Evolutionary conservation across 2,888 invertebrate genomes (phyloP), one percentile per base, ranked within the genome.

Genomic region (Xestia c-nigrum): DNA sequence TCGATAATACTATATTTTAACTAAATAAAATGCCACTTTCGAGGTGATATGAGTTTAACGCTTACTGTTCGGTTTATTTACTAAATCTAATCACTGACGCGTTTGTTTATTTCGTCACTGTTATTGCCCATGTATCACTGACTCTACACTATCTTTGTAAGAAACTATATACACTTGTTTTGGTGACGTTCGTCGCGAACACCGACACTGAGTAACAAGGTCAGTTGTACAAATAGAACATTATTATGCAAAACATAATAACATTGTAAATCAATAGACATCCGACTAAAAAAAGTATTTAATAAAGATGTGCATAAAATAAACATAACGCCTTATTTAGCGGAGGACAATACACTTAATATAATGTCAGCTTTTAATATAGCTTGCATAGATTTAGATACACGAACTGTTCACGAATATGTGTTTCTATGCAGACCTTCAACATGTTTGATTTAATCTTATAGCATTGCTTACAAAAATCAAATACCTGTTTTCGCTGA

Each of bases 161-260:
- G n/a, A n/a, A n/a, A n/a, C n/a, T n/a, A n/a, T n/a, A n/a, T n/a
- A n/a, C n/a, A n/a, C n/a, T n/a, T n/a, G n/a, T n/a, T n/a, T n/a
- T n/a, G n/a, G n/a, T n/a, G n/a, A n/a, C n/a, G n/a, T n/a, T n/a
- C n/a, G n/a, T n/a, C n/a, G n/a, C n/a, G n/a, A n/a, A n/a, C n/a
- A n/a, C n/a, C n/a, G 72, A 38, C 80, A 63, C 24, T 72, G 72
- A 55, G 10, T 1, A n/a, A 6, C 78, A 79, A 79, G 79, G 80
- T 64, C 16, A 68, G n/a, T 40, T 47, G 40, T 55, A 63, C 24
- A 72, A 63, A 47, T 40, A 31, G 24, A 77, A 38, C n/a, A 43
- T 38, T 43, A 38, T 38, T 31, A 47, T 61, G 14, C 12, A 9
- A 43, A 46, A 61, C 10, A 21, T 31, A 46, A 24, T 61, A 24